phyloP scores from a whole-genome alignment of 2,888 invertebrate species.

The Drepana falcataria region DNA sequence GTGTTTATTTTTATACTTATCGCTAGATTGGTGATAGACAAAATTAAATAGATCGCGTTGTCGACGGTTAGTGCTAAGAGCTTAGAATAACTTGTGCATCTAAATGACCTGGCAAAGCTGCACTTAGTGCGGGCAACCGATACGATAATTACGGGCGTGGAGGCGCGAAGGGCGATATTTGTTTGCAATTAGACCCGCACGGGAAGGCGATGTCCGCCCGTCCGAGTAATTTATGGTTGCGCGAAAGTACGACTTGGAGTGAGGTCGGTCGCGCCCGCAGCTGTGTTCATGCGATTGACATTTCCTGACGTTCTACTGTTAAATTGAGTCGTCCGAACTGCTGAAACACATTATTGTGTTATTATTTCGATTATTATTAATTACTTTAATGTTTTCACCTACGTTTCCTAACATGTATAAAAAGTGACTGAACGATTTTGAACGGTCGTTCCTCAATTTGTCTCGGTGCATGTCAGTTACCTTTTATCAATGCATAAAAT shows the following conservation, averaged over 20 bases:
- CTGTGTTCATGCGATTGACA: constrained; percentile 50
- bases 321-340: constrained; percentile 12
- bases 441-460: too few species aligned
- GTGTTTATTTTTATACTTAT: too few species aligned
- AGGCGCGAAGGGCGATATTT: constrained; percentile 62
- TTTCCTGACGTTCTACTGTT: constrained; percentile 50
- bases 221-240: constrained; percentile 56
- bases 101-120: constrained; percentile 40
- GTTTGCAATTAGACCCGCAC: constrained; percentile 62
- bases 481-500: too few species aligned
- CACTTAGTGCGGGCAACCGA: constrained; percentile 38
- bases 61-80: constrained; percentile 9
- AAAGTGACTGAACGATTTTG: too few species aligned
- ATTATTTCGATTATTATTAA: too few species aligned
- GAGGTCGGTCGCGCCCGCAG: constrained; percentile 42
- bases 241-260: constrained; percentile 24
- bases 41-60: too few species aligned
- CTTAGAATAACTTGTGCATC: constrained; percentile 19
- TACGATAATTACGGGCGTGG: constrained; percentile 46
- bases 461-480: too few species aligned
- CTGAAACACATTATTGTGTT: too few species aligned
- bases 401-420: too few species aligned
- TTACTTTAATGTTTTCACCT: too few species aligned
- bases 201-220: constrained; percentile 50
- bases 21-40: too few species aligned